Evolutionary conservation across 2,888 invertebrate genomes (phyloP), one percentile per base, ranked within the genome.

Genomic region (Sminthurinus aureus): DNA sequence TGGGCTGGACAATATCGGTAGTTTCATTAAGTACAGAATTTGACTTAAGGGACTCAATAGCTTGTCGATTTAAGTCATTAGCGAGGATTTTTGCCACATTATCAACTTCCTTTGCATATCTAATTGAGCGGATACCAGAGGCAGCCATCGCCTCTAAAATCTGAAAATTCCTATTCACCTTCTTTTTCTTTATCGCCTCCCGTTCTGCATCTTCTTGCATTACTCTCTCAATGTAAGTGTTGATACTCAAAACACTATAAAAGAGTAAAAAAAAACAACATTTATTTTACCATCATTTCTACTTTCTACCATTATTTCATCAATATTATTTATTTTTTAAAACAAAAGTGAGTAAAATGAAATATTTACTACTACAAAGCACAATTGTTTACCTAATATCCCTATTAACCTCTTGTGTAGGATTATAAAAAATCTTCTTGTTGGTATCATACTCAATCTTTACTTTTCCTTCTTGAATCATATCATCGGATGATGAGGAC

Each of bases 331-430:
- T 8, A 18, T 20, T n/a, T 8, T 12, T 20, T n/a, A 18, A 69
- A 15, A 51, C 18, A 51, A n/a, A 3, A 50, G 0, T 51, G 15
- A 51, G 20, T n/a, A 71, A 38, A 71, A n/a, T n/a, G n/a, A n/a
- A 26, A 20, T 52, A 50, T 80, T 8, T 11, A 73, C 26, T 11
- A 83, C 67, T 13, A 20, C 38, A 51, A n/a, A 26, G 22, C 67
- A 26, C 20, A 11, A 2, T 15, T 58, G 18, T 2, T 69, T 69
- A 91, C 92, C 94, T 95, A 79, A 99, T 91, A 91, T 99, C 99
- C 86, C 99, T 93, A 90, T 99, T 99, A 89, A 99, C 99, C 90
- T 99, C 98, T 91, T 98, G 98, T 0, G 99, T 99, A 0, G 98
- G 96, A 91, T 99, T 99, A 90, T 99, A 99, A 91, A 99, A 99